Conservation (phyloP, 53 echinoderm and acorn worm genomes). For the Zoroaster sp. region DNA sequence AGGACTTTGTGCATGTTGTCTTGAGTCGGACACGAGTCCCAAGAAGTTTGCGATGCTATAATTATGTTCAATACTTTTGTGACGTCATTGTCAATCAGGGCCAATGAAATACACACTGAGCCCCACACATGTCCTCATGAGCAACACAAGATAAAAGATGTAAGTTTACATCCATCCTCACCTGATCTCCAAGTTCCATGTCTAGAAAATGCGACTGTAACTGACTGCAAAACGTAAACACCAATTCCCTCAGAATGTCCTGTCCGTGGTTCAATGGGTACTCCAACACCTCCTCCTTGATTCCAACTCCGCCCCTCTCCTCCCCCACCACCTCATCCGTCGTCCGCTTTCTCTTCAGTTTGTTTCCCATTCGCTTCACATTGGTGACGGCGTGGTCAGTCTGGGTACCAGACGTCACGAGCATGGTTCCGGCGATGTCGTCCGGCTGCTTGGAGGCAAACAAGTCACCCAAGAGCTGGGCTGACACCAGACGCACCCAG, state of each 20-base stretch:
- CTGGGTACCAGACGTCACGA: background rate
- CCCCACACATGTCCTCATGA: too few relatives aligned
- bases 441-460: constrained; percentile 81
- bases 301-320: background rate
- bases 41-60: too few relatives aligned
- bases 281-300: background rate
- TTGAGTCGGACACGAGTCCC: too few relatives aligned
- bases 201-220: constrained; percentile 70
- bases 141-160: background rate
- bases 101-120: too few relatives aligned
- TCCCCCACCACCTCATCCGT: background rate
- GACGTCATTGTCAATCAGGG: too few relatives aligned
- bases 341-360: constrained; percentile 45
- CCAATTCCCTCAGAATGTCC: constrained; percentile 50
- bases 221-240: constrained; percentile 79
- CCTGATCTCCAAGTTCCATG: constrained; percentile 84
- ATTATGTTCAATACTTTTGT: too few relatives aligned
- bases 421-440: constrained; percentile 38
- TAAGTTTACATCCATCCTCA: constrained; percentile 4
- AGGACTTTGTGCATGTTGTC: too few relatives aligned
- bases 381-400: background rate
- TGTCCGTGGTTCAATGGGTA: constrained; percentile 28
- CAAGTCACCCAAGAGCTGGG: constrained; percentile 88
- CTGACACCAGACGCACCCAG: constrained; percentile 84
- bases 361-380: background rate